Evolutionary conservation across 2,888 invertebrate species (phyloP).

Genomic region (Drepana falcataria): DNA sequence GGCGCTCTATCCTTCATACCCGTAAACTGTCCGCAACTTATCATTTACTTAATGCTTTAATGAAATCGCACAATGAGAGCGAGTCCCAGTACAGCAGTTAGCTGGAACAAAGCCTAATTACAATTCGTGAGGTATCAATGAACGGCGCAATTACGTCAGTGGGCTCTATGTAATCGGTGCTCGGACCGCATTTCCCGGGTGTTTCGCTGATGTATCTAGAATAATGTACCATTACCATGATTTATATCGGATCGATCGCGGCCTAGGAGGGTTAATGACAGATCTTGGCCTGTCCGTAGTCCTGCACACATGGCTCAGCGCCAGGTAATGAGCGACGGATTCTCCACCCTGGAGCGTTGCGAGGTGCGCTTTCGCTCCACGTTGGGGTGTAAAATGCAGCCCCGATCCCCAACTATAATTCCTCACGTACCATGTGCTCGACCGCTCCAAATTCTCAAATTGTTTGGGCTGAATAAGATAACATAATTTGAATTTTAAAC

Average conservation of each 20-base stretch:
- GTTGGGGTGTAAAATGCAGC: constrained; percentile 25
- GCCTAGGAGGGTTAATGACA: constrained; percentile 66
- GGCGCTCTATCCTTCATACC: background rate
- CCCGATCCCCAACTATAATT: constrained; percentile 9
- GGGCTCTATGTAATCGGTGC: constrained; percentile 62
- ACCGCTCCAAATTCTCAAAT: background rate
- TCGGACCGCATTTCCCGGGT: constrained; percentile 65
- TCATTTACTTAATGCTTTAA: constrained; percentile 56
- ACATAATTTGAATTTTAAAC: constrained; percentile 26
- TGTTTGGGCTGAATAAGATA: constrained; percentile 15
- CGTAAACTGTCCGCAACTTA: constrained; percentile 33
- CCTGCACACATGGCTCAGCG: constrained; percentile 53
- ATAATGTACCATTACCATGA: constrained; percentile 76
- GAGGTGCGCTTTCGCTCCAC: background rate
- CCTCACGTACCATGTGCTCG: background rate
- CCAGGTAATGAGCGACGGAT: constrained; percentile 40
- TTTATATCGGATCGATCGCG: constrained; percentile 70
- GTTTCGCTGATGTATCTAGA: constrained; percentile 67
- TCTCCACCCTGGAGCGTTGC: constrained; percentile 23
- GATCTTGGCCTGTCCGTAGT: constrained; percentile 43
- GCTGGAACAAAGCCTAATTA: constrained; percentile 70
- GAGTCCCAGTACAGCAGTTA: constrained; percentile 48
- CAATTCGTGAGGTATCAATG: constrained; percentile 74
- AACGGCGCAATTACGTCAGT: constrained; percentile 69
- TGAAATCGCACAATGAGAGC: constrained; percentile 56